Evolutionary conservation across 2,113 vertebrate species (phyloP).

Genomic region (Percopsis transmontana): DNA sequence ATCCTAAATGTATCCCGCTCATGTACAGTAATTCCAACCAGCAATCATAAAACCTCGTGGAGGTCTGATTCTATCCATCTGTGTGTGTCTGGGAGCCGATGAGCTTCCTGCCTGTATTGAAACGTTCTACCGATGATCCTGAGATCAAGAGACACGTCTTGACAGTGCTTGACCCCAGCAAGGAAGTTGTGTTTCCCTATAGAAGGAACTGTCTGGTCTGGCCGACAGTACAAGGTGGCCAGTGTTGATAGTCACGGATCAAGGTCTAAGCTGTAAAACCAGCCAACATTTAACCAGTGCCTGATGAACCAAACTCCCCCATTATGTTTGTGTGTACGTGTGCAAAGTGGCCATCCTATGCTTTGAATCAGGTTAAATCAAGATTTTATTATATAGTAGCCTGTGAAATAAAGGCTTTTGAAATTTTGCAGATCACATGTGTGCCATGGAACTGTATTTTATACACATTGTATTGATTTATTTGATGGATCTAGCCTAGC

Average conservation of each 20-base stretch:
- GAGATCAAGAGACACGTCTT: slow-evolving; percentile 13
- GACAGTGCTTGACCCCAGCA: background rate
- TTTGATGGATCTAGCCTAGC: too few species aligned
- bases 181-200: slow-evolving; percentile 5
- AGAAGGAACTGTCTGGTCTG: slow-evolving; percentile 23
- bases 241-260: slow-evolving; percentile 40
- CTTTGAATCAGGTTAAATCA: too few species aligned
- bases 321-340: slow-evolving; percentile 1
- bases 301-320: slow-evolving; percentile 9
- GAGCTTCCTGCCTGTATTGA: too few species aligned
- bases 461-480: too few species aligned
- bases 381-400: too few species aligned
- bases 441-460: too few species aligned
- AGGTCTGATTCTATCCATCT: slow-evolving; percentile 11
- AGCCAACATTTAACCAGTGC: slow-evolving; percentile 29
- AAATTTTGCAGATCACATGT: too few species aligned
- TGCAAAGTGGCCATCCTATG: background rate
- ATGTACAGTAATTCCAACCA: too few species aligned
- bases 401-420: background rate
- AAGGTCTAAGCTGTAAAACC: slow-evolving; percentile 35
- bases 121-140: background rate
- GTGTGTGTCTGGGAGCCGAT: background rate
- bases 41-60: too few species aligned
- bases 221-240: slow-evolving; percentile 36
- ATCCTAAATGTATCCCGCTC: slow-evolving; percentile 10